Evolutionary conservation across 2,888 invertebrate genomes (phyloP).

Genomic region (Hipparchia sbordonii): DNA sequence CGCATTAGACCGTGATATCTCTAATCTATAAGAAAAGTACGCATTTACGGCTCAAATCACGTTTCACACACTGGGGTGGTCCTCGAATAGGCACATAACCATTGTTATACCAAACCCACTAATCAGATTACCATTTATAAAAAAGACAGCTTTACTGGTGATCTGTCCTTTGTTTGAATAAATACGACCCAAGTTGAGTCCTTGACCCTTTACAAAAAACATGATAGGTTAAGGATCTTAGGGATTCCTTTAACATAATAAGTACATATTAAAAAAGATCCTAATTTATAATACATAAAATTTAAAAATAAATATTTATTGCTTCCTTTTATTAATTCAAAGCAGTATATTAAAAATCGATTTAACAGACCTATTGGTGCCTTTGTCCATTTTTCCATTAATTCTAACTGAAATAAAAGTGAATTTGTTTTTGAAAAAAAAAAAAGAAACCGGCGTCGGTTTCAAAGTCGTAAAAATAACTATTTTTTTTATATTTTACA

Average conservation of each 20-base stretch:
- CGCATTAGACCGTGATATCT: not conserved
- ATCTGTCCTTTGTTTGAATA: constrained; percentile 37
- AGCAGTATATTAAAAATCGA: no score
- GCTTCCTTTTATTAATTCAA: no score
- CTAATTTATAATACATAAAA: no score
- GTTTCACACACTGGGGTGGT: constrained; percentile 35
- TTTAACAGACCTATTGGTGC: no score
- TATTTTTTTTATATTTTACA: no score
- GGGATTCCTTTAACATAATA: not conserved
- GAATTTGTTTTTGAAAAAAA: no score
- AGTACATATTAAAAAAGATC: no score
- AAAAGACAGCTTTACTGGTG: constrained; percentile 33
- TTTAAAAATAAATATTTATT: no score
- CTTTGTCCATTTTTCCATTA: no score
- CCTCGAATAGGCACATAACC: constrained; percentile 25
- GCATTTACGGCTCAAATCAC: constrained; percentile 8
- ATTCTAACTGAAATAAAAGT: no score
- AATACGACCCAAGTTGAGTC: constrained; percentile 13
- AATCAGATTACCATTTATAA: constrained; percentile 42
- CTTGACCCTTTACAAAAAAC: constrained; percentile 16
- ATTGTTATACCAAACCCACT: constrained; percentile 38
- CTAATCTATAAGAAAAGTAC: not conserved
- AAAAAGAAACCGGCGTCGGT: no score
- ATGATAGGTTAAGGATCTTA: constrained; percentile 1
- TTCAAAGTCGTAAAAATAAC: no score